phyloP scores from a whole-genome alignment of 2,113 vertebrate species.

The Prunella fulvescens region DNA sequence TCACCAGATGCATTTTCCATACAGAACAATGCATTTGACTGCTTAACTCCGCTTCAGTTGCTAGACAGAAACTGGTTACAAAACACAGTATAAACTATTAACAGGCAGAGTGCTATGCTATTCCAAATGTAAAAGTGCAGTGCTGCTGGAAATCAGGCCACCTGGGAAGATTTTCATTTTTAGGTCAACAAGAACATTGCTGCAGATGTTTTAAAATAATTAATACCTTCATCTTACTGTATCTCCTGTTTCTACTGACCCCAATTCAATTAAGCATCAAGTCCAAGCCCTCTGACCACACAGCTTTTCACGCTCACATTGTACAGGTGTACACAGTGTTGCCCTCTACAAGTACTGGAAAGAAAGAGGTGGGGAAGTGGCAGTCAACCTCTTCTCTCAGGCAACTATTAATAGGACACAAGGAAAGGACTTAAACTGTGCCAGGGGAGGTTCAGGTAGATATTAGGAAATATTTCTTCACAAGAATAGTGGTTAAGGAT shows the following conservation, averaged over 20 bases:
- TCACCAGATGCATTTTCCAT: not conserved
- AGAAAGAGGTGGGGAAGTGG: not conserved
- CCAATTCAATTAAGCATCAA: not conserved
- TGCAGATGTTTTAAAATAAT: not conserved
- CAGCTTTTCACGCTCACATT: not conserved
- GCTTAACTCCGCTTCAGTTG: not conserved
- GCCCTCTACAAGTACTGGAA: not conserved
- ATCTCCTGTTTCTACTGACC: not conserved
- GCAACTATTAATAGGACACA: not conserved
- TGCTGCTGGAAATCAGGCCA: not conserved
- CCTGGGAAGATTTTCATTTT: not conserved
- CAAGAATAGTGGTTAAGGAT: not conserved
- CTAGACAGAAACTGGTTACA: not conserved
- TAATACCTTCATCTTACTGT: not conserved
- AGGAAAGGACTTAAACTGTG: not conserved
- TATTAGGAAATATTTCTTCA: not conserved
- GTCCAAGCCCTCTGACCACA: fast-evolving
- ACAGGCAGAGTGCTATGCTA: not conserved
- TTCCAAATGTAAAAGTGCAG: not conserved
- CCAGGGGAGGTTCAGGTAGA: not conserved
- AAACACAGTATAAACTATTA: not conserved
- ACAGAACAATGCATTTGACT: not conserved
- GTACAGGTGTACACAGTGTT: not conserved
- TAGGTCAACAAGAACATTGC: not conserved
- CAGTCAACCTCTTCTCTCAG: not conserved